phyloP scores from a whole-genome alignment of 2,797 vertebrate species.

The Rousettus madagascariensis region DNA sequence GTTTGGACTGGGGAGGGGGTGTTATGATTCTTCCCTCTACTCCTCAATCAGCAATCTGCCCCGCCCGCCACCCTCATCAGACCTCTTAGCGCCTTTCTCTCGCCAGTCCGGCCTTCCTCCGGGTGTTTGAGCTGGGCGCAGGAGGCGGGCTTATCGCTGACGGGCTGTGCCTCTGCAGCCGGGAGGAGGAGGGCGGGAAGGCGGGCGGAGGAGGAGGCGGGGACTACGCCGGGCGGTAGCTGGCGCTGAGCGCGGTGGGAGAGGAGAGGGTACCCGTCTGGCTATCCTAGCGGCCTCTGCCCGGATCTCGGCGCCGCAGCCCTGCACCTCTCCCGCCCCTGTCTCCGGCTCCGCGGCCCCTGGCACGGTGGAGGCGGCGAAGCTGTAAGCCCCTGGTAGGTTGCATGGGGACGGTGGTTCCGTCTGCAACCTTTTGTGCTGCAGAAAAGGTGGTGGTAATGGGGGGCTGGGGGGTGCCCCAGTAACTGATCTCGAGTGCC shows the following conservation, averaged over 20 bases:
- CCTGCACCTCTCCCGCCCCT: neutral
- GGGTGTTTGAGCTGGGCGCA: constrained; percentile 33
- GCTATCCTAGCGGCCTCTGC: constrained; percentile 65
- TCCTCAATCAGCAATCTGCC: neutral
- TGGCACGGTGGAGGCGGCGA: neutral
- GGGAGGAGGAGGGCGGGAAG: neutral
- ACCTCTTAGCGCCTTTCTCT: neutral
- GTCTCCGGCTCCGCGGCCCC: neutral
- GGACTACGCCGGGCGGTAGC: constrained; percentile 29
- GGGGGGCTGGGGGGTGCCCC: constrained; percentile 7
- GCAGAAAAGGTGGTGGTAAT: constrained; percentile 54
- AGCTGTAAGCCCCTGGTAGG: constrained; percentile 70
- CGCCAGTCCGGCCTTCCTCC: neutral
- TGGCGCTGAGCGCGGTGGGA: constrained; percentile 50
- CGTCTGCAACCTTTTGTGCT: constrained; percentile 72
- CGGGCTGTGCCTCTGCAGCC: constrained; percentile 16
- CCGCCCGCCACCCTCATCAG: neutral
- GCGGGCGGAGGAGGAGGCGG: constrained; percentile 60
- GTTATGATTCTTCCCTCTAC: neutral
- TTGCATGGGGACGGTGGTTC: neutral
- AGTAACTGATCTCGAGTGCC: neutral
- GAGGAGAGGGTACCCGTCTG: constrained; percentile 57
- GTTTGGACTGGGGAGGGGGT: neutral
- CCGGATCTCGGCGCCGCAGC: constrained; percentile 42
- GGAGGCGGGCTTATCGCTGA: constrained; percentile 67